Conservation (phyloP, 2,113 vertebrate genomes). For the Fregetta grallaria region DNA sequence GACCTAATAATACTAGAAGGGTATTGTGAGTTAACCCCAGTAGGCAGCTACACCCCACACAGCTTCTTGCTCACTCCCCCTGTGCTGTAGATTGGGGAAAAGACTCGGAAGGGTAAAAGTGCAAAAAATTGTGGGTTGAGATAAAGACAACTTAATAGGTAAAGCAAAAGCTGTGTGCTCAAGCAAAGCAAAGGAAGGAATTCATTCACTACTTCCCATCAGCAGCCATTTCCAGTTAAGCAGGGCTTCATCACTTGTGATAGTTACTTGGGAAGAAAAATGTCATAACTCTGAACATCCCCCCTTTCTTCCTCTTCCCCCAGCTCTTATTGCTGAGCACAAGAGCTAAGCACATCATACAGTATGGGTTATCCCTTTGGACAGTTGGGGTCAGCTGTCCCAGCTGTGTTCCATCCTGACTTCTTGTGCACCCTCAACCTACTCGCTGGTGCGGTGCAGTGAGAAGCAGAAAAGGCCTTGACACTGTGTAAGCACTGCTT, state of each 20-base stretch:
- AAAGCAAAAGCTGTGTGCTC: not conserved
- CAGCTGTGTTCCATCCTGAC: rapidly evolving
- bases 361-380: too few relatives aligned
- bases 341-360: too few relatives aligned
- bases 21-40: not conserved
- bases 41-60: not conserved
- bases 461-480: not conserved
- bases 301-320: not conserved
- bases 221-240: not conserved
- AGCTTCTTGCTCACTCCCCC: rapidly evolving
- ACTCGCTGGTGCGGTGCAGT: rapidly evolving
- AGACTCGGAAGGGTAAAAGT: not conserved
- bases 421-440: not conserved
- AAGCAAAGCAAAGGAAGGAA: not conserved
- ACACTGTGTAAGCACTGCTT: not conserved
- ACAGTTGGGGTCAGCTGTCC: not conserved
- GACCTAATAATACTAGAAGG: not conserved
- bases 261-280: not conserved
- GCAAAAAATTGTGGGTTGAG: not conserved
- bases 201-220: not conserved
- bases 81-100: not conserved
- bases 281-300: rapidly evolving
- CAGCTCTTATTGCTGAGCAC: not conserved
- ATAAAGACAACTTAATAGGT: not conserved
- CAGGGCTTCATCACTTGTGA: not conserved